Conservation (phyloP, 64 coral and sea anemone genomes). For the Pocillopora verrucosa region DNA sequence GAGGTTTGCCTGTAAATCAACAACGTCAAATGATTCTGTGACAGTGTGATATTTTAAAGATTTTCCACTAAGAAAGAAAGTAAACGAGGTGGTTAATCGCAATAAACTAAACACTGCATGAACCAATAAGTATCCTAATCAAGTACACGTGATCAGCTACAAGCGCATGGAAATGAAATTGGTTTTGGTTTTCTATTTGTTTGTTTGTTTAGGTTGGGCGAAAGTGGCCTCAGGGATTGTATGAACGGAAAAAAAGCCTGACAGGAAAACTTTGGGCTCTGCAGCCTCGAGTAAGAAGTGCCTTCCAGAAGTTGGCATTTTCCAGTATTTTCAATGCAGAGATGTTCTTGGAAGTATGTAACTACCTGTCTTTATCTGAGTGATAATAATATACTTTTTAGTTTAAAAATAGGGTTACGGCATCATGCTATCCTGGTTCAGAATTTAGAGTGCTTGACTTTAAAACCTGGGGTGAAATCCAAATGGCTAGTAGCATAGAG, state of each 20-base stretch:
- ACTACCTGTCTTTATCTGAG: neutral
- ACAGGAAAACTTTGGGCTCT: conserved; percentile 13
- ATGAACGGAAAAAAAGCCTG: conserved; percentile 20
- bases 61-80: too few species aligned
- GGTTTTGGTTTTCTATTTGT: neutral
- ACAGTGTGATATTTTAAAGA: neutral
- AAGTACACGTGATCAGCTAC: too few species aligned
- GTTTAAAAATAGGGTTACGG: neutral
- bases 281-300: neutral
- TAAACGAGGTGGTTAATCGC: too few species aligned
- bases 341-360: conserved; percentile 42
- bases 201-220: conserved; percentile 14
- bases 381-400: neutral
- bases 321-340: conserved; percentile 34
- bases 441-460: too few species aligned
- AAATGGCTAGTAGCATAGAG: too few species aligned
- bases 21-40: neutral
- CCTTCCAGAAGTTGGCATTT: conserved; percentile 9
- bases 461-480: too few species aligned
- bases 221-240: neutral
- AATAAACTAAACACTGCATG: too few species aligned
- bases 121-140: too few species aligned
- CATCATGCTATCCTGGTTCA: too few species aligned
- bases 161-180: too few species aligned
- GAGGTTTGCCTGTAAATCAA: conserved; percentile 33